Conservation (phyloP, 1,140 invertebrate genomes). For the Platorchestia sp. region DNA sequence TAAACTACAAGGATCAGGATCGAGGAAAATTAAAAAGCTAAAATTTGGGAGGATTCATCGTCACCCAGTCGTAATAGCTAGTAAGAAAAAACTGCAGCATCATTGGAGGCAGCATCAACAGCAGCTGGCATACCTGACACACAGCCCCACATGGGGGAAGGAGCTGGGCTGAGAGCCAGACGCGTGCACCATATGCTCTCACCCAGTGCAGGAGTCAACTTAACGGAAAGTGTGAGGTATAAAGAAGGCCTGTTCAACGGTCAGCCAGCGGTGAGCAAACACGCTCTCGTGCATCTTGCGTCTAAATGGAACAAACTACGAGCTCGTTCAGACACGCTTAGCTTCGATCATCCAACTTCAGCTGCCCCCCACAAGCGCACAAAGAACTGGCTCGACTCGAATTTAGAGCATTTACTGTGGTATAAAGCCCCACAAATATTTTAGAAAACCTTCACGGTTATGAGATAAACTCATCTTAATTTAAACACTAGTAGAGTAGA, state of each 20-base stretch:
- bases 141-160: background rate
- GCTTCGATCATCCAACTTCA: background rate
- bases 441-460: background rate
- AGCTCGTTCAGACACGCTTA: background rate
- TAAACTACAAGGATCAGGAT: background rate
- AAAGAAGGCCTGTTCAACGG: background rate
- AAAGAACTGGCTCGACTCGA: background rate
- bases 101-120: background rate
- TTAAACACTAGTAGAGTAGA: background rate
- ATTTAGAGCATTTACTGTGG: background rate
- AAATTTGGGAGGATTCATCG: background rate
- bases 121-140: background rate
- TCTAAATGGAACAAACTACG: background rate
- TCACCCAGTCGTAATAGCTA: background rate
- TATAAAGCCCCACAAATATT: background rate
- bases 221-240: background rate
- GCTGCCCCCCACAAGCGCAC: background rate
- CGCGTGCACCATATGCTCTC: conserved; percentile 16
- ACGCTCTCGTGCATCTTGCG: background rate
- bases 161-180: background rate
- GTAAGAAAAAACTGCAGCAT: background rate
- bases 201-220: background rate
- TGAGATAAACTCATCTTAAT: background rate
- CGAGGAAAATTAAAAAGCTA: background rate
- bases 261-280: background rate